Base-by-base conservation (phyloP, 2,797 vertebrate genomes). In the Gymnopithys bicolor region DNA sequence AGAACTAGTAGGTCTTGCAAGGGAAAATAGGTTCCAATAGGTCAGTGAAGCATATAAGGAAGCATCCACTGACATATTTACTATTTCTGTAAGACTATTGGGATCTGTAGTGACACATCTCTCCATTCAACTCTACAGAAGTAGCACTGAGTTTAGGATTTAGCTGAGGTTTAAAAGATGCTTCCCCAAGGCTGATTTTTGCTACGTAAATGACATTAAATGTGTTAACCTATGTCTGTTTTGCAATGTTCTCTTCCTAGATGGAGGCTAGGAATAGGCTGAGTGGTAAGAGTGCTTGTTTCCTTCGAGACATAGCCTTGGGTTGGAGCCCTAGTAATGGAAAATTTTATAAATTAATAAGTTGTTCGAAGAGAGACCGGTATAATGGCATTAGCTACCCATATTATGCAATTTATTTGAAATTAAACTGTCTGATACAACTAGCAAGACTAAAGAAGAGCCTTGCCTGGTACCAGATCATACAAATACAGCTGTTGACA, bases 301-400 rank as follows among this genome's bases (percentile, higher is more conserved):
- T 11, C 17, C 12, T 88, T 87, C 70, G 76, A 90, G 80, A 82
- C 52, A 33, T 77, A 68, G 32, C 56, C 68, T 66, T 58, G 35
- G 78, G 32, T 63, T 71, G 19, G 58, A 77, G 24, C 68, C 52
- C 84, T 46, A 43, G 55, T 73, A 94, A 80, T 33, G 37, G 58
- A 45, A 78, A 82, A 86, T 63, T 89, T 91, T 89, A 37, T 43
- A 91, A 94, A 89, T 96, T 5, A 70, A 46, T 73, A 63, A 52
- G 4, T 46, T 69, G 8, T 30, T 94, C 86, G 39, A 78, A 85
- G 70, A 94, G 67, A 83, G 69, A 94, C 46, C 51, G 87, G 10
- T 49, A 18, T 77, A 84, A 78, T 56, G 49, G 51, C 7, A 59
- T 25, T 87, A 64, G 51, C 25, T 71, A 79, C 21, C n/a, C 30